Base-by-base conservation (phyloP, 92 coral and sea anemone species). In the Porites rus region DNA sequence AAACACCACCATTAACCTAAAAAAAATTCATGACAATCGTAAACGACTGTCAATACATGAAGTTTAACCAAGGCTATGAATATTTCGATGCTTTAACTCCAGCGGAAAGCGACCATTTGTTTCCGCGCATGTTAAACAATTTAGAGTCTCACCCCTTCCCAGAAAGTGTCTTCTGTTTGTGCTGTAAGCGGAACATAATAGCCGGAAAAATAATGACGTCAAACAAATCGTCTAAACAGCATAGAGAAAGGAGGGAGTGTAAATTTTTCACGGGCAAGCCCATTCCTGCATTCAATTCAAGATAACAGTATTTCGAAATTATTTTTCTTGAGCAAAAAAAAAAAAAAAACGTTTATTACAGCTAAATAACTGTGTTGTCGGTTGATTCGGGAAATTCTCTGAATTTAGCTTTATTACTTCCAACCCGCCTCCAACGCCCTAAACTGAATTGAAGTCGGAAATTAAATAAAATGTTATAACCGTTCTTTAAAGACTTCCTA, bases 131-230 rank as follows among this genome's bases (percentile, higher is more conserved):
- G 17, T 21, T 24, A 19, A 81, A 71, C 60, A 81, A 25, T 25
- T 16, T 3, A 69, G n/a, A 56, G 69, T 25, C 77, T 58, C 19
- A 81, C 86, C 69, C 86, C 77, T 81, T 81, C 86, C 86, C 22
- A 81, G 86, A 81, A 81, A 69, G 68, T 59, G 8, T 20, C 2
- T 38, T 18, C 11, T 81, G 21, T 17, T 43, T 59, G 20, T 60
- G 9, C 50, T 7, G 59, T 1, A 64, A 67, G 65, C 76, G 75
- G 77, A 31, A 72, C 22, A 31, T 64, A 20, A 1, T 38, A 19
- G 7, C 77, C 86, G 86, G 86, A 81, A 81, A 81, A 8, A 20
- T 9, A 59, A 10, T 69, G 56, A 11, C 86, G 86, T 81, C 86
- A 81, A 81, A 13, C 24, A 12, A 19, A 46, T 2, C 13, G 58